phyloP scores from a whole-genome alignment of 2,888 invertebrate species.

The Eristalis pertinax region DNA sequence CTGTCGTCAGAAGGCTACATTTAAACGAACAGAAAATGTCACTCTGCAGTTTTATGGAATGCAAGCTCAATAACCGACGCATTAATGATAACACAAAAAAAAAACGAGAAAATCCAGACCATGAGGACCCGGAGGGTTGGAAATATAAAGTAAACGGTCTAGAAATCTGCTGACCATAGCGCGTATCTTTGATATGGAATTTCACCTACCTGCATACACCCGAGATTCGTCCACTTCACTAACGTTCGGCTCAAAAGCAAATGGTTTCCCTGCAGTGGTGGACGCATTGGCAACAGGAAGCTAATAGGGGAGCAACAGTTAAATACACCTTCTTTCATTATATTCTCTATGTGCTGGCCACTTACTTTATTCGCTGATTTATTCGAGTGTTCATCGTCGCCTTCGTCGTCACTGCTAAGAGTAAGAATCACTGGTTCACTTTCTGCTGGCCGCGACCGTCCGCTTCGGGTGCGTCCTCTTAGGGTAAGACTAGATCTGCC shows the following conservation, averaged over 20 bases:
- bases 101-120: too few species aligned
- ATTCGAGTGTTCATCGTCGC: conserved; percentile 76
- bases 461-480: conserved; percentile 80
- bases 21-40: too few species aligned
- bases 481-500: conserved; percentile 67
- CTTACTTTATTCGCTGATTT: conserved; percentile 75
- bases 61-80: too few species aligned
- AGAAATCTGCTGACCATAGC: background rate
- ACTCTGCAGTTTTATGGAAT: too few species aligned
- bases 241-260: conserved; percentile 78
- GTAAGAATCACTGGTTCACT: conserved; percentile 87
- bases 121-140: too few species aligned
- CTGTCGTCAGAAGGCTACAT: too few species aligned
- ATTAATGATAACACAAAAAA: too few species aligned
- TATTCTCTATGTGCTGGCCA: background rate
- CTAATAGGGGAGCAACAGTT: background rate
- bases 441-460: conserved; percentile 83
- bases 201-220: conserved; percentile 77
- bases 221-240: conserved; percentile 77
- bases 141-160: too few species aligned
- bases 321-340: too few species aligned
- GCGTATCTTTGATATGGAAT: background rate
- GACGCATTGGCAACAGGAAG: conserved; percentile 65
- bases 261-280: conserved; percentile 74
- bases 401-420: conserved; percentile 88